Base-by-base conservation (phyloP, 1,140 invertebrate species). In the Calosoma granatense region DNA sequence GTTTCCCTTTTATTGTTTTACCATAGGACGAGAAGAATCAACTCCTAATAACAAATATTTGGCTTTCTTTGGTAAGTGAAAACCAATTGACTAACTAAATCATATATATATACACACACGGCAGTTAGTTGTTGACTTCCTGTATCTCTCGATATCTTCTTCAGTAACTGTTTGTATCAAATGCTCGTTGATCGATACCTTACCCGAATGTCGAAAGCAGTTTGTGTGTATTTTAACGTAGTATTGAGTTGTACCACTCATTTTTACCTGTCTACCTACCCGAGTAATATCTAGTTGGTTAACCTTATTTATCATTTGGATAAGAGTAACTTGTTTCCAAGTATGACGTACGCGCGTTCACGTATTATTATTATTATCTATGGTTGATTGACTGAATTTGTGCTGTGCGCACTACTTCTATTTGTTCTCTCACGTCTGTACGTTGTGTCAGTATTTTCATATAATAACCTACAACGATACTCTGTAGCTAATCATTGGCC, bases 41-140 rank as follows among this genome's bases (percentile, higher is more conserved):
- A 80, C 82, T 86, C 76, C 83, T 88, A 77, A 86, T 87, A 76
- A 86, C 85, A 75, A 88, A 88, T 81, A 86, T 86, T 78, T 88
- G 85, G 85, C 81, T 88, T 77, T 86, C 84, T 77, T 81, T 88
- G 85, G 87, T 90, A 85, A 88, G 87, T 87, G 77, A 79, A 70
- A 73, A 76, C 72, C 76, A 72, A 72, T 68, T 72, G 72, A 75
- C 69, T 67, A 67, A 68, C 63, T 69, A 64, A 68, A 67, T 47
- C 41, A 47, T 63, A 66, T 66, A 63, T n/a, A n/a, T 65, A 65
- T 66, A 72, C 72, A 71, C 72, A 75, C 73, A 75, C 74, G 73
- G 72, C 73, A 74, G 72, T 70, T 68, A 63, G 64, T 69, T 67
- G 15, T 47, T 47, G 26, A 36, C 55, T 58, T 66, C 57, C 61